phyloP scores from a whole-genome alignment of 1,140 invertebrate genomes.

The Phortica variegata region DNA sequence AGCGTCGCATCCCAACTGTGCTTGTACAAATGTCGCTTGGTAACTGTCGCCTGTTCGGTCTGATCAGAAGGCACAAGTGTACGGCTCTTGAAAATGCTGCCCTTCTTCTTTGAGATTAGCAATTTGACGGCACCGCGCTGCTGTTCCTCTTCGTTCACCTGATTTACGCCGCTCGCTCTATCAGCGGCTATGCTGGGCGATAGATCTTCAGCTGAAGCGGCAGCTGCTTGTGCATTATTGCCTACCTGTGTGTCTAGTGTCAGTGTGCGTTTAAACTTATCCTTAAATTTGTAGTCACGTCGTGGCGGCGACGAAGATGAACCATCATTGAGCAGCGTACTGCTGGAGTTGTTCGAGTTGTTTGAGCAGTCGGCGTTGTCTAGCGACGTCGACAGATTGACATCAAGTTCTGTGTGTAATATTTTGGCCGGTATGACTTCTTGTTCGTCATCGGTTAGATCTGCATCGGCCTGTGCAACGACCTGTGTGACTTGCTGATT shows the following conservation, averaged over 20 bases:
- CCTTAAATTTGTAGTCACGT: slow-evolving; percentile 51
- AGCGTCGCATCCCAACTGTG: slow-evolving; percentile 81
- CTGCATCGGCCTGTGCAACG: neutral
- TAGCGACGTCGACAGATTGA: slow-evolving; percentile 7
- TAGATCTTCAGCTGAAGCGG: slow-evolving; percentile 11
- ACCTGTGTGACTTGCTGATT: slow-evolving; percentile 48
- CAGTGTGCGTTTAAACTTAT: slow-evolving; percentile 51
- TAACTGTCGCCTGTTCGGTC: slow-evolving; percentile 64
- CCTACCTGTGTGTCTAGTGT: slow-evolving; percentile 38
- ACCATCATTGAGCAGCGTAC: slow-evolving; percentile 37
- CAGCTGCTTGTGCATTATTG: slow-evolving; percentile 25
- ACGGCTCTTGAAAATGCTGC: slow-evolving; percentile 86
- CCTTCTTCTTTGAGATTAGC: slow-evolving; percentile 75
- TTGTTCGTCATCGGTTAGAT: slow-evolving; percentile 5
- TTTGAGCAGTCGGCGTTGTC: slow-evolving; percentile 30
- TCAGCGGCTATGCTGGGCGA: slow-evolving; percentile 4
- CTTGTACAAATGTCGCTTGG: slow-evolving; percentile 78
- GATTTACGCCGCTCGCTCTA: slow-evolving; percentile 42
- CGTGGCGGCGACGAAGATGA: slow-evolving; percentile 45
- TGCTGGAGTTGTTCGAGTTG: slow-evolving; percentile 28
- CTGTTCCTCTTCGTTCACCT: slow-evolving; percentile 45
- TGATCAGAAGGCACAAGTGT: slow-evolving; percentile 67
- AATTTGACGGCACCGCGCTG: slow-evolving; percentile 60
- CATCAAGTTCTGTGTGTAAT: slow-evolving; percentile 31
- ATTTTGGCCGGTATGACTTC: slow-evolving; percentile 36